These are phyloP conservation scores for Xestia c-nigrum DNA, from an alignment of 2,888 invertebrate species.

Conservation along the genomic window DNA sequence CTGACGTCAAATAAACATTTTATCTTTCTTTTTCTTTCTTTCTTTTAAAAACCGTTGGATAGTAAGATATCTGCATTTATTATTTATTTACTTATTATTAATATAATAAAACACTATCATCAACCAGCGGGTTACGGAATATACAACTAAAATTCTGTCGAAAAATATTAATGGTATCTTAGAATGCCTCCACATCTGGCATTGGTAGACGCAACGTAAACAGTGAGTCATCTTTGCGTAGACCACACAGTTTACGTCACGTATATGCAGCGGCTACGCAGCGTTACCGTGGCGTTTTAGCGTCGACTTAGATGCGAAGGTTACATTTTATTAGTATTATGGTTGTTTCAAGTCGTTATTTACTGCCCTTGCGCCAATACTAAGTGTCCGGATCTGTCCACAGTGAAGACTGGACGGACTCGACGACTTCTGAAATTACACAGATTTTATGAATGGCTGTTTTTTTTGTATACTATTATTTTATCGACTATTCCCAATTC, in stretches of 20 bases:
- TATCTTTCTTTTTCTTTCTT: no score
- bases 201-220: no score
- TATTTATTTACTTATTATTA: neutral
- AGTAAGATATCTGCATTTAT: neutral
- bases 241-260: neutral
- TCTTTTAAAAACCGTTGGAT: neutral
- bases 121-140: neutral
- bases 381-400: conserved; percentile 85
- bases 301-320: neutral
- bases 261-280: neutral
- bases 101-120: neutral
- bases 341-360: conserved; percentile 30
- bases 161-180: conserved; percentile 1
- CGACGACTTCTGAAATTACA: conserved; percentile 78
- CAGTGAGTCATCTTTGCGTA: no score
- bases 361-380: conserved; percentile 81
- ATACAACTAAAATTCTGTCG: neutral
- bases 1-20: no score
- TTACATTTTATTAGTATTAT: neutral
- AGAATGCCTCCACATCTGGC: neutral
- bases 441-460: neutral
- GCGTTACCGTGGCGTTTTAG: neutral
- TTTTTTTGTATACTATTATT: no score
- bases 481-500: no score
- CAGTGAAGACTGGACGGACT: conserved; percentile 85